Evolutionary conservation across 1,140 invertebrate species (phyloP).

Genomic region (Neodiprion pinetum): DNA sequence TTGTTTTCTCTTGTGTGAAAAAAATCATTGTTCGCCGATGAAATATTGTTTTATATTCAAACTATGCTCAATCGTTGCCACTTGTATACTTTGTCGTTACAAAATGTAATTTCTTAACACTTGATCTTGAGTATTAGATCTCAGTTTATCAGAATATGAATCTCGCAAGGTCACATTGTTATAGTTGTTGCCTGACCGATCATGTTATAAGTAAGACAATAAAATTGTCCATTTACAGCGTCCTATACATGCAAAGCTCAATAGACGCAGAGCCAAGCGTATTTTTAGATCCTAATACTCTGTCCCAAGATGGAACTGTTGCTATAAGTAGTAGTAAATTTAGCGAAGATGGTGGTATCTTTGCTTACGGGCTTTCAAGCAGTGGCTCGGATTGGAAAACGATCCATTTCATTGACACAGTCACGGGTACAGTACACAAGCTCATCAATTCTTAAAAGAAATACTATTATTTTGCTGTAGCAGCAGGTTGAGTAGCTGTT

Average conservation of each 20-base stretch:
- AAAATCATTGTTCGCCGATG: constrained; percentile 11
- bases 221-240: constrained; percentile 68
- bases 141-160: no score
- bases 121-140: neutral
- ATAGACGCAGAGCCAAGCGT: constrained; percentile 81
- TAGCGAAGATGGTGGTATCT: constrained; percentile 88
- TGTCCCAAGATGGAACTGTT: constrained; percentile 94
- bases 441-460: constrained; percentile 20
- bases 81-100: no score
- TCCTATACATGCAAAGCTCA: constrained; percentile 89
- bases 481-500: constrained; percentile 9
- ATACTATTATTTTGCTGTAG: constrained; percentile 15
- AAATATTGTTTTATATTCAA: no score
- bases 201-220: no score
- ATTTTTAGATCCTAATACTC: constrained; percentile 94
- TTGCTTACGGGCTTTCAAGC: constrained; percentile 90
- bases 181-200: no score
- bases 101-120: no score
- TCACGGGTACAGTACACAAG: constrained; percentile 66
- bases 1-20: neutral
- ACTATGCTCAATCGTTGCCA: no score
- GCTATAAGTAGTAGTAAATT: constrained; percentile 82
- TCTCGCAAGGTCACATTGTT: no score
- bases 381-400: constrained; percentile 97
- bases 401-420: constrained; percentile 83